Conservation (phyloP, 2,888 invertebrate species). For the Harmothoe impar region DNA sequence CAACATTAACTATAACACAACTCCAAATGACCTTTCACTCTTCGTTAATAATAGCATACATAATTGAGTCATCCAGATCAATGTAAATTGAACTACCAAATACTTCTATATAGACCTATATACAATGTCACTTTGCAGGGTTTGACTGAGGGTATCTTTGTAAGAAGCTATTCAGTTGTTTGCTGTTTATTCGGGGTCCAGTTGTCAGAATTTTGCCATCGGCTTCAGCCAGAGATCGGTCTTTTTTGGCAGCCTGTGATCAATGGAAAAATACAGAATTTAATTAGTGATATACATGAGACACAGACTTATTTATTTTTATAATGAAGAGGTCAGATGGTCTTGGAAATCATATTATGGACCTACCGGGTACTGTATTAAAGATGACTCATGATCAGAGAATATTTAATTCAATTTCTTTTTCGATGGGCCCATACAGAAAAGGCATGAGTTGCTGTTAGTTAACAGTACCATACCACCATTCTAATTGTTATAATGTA, state of each 20-base stretch:
- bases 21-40: too few relatives aligned
- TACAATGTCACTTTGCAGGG: neutral
- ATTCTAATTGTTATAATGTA: neutral
- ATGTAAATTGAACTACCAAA: neutral
- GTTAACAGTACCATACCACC: neutral
- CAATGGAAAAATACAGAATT: neutral
- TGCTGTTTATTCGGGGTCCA: neutral
- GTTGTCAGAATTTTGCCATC: neutral
- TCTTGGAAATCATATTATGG: too few relatives aligned
- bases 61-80: neutral
- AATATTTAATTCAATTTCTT: neutral
- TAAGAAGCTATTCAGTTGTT: slow-evolving; percentile 27
- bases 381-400: neutral
- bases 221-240: neutral
- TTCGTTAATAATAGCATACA: neutral
- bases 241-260: neutral
- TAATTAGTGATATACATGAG: neutral
- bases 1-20: neutral
- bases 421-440: too few relatives aligned
- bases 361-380: neutral
- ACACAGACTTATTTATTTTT: too few relatives aligned
- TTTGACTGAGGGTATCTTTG: slow-evolving; percentile 20
- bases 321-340: too few relatives aligned
- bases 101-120: neutral
- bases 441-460: neutral